Evolutionary conservation across 2,888 invertebrate species (phyloP), one percentile per base, ranked within the genome.

Genomic region (Dyspetes luteomarginatus): DNA sequence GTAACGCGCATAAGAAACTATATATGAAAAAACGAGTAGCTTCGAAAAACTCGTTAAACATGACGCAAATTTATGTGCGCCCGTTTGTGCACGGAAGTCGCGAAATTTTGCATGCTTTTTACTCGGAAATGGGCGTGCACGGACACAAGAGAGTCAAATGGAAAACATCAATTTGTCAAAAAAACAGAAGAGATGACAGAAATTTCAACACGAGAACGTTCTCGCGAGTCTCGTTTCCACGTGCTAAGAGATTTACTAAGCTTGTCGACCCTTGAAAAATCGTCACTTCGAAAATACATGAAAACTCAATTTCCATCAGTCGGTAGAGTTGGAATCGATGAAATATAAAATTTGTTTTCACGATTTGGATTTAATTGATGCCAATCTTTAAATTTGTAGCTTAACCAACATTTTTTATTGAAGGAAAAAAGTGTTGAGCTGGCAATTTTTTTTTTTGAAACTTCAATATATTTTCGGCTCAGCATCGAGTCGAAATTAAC

Each of bases 21-120:
- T 9, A 7, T 24, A 26, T 36, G 17, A 5, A 19, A 12, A 15
- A 22, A 17, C 12, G 24, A 26, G 24, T 28, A 24, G 19, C 41
- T 68, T 19, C 4, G 4, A 9, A 43, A 71, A 75, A 52, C 12
- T 48, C 45, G 69, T 75, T 71, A 60, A 75, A 75, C 69, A 48
- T 75, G 24, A 26, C 15, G 41, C 41, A 41, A 65, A 56, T 9
- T 68, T 26, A n/a, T 48, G 48, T 17, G 17, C 28, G 19, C 26
- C 12, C 19, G 24, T 7, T 30, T 22, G 36, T 52, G 52, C 28
- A 52, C 67, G 73, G 62, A 68, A 78, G 60, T 45, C 2, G 45
- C 15, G 19, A 36, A n/a, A 7, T 50, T 67, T 78, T n/a, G n/a
- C 17, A 19, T 30, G 22, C 7, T 36, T 52, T 48, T 62, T 15